Evolutionary conservation across 2,797 vertebrate species (phyloP).

Genomic region (Sebastes cheni): DNA sequence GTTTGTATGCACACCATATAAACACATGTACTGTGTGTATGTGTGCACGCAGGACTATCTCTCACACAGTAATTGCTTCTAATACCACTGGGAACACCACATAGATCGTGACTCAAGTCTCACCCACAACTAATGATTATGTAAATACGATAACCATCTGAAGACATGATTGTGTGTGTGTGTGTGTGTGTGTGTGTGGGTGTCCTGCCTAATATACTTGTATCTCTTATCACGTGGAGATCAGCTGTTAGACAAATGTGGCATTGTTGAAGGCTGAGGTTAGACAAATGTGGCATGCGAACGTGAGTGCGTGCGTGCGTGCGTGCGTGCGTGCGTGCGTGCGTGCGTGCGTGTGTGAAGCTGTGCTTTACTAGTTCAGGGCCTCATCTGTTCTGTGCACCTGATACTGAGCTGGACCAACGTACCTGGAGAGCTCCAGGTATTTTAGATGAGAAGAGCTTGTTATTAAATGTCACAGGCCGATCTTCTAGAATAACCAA

Average conservation of each 20-base stretch:
- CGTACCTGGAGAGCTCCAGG: conserved; percentile 28
- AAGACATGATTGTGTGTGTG: conserved; percentile 44
- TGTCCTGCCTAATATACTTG: conserved; percentile 55
- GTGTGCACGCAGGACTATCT: conserved; percentile 17
- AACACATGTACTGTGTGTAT: not conserved
- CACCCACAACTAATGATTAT: conserved; percentile 68
- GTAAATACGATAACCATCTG: conserved; percentile 71
- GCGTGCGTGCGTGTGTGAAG: conserved; percentile 46
- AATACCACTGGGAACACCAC: conserved; percentile 45
- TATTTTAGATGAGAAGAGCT: conserved; percentile 57
- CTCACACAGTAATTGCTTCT: conserved; percentile 50
- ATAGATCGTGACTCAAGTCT: conserved; percentile 60
- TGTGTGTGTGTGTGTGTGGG: conserved; percentile 4
- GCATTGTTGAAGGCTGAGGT: conserved; percentile 60
- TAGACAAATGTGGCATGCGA: no score
- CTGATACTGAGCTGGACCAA: conserved; percentile 58
- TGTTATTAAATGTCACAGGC: conserved; percentile 72
- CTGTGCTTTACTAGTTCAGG: conserved; percentile 40
- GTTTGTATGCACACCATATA: not conserved
- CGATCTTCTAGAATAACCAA: conserved; percentile 73
- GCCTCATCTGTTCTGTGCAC: conserved; percentile 56
- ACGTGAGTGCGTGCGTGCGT: no score
- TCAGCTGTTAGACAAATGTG: conserved; percentile 68
- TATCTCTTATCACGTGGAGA: conserved; percentile 65
- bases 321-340: conserved; percentile 11